These are phyloP conservation scores for Nineta flava DNA, from an alignment of 2,888 invertebrate genomes.

Conservation along the genomic window DNA sequence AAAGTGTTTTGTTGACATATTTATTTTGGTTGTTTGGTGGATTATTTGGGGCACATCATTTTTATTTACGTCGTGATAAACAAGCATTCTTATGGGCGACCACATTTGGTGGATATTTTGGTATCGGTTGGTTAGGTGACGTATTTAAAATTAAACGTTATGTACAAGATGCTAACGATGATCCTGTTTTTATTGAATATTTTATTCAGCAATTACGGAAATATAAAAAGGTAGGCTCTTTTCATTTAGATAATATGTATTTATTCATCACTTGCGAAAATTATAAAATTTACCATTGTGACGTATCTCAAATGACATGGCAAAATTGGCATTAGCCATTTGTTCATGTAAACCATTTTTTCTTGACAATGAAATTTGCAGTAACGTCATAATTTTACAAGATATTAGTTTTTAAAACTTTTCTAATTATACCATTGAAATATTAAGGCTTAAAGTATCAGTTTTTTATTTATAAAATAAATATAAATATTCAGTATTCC, in stretches of 20 bases:
- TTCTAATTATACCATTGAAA: no score
- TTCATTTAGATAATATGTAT: neutral
- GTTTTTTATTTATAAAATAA: no score
- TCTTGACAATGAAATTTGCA: no score
- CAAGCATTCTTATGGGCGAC: conserved; percentile 87
- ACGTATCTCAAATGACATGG: no score
- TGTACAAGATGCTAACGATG: conserved; percentile 66
- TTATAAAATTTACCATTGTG: no score
- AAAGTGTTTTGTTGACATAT: conserved; percentile 56
- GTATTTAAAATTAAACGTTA: conserved; percentile 71
- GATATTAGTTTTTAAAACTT: no score
- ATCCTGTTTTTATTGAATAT: conserved; percentile 46
- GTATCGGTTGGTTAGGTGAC: conserved; percentile 77
- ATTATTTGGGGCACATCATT: conserved; percentile 74
- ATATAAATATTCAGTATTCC: no score
- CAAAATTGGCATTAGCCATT: no score
- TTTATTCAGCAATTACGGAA: conserved; percentile 43
- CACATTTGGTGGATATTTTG: conserved; percentile 70
- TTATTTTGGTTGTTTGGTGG: conserved; percentile 80
- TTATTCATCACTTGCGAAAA: neutral
- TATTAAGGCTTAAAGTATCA: no score
- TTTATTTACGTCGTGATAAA: conserved; percentile 74
- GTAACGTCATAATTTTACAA: no score
- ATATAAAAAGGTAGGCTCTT: conserved; percentile 42
- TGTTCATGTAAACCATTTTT: no score